Evolutionary conservation across 2,888 invertebrate genomes (phyloP).

Genomic region (Abscondita cerata): DNA sequence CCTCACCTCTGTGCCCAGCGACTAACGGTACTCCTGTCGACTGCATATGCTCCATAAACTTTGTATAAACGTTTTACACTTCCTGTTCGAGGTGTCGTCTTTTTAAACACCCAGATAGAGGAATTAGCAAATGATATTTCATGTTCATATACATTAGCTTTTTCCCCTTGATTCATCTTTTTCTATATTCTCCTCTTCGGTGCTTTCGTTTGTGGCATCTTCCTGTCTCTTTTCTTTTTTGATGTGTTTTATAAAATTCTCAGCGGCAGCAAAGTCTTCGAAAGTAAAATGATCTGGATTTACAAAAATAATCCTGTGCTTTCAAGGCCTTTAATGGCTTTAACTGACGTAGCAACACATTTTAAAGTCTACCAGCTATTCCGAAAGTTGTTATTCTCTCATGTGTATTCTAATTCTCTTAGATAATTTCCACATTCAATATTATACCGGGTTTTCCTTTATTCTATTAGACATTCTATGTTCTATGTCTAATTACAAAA

Average conservation of each 20-base stretch:
- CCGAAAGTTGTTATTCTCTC: neutral
- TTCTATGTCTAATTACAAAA: too few species aligned
- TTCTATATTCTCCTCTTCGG: neutral
- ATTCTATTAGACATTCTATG: too few species aligned
- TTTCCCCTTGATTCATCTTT: neutral
- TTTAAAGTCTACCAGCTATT: neutral
- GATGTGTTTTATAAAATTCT: neutral
- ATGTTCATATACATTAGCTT: neutral
- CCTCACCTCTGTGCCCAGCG: neutral
- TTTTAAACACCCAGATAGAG: too few species aligned
- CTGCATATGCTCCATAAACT: neutral
- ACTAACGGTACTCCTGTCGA: neutral
- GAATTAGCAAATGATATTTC: too few species aligned
- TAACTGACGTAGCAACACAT: neutral
- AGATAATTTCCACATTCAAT: constrained; percentile 5
- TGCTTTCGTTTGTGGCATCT: neutral
- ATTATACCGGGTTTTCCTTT: too few species aligned
- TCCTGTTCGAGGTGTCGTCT: neutral
- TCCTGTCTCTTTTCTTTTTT: neutral
- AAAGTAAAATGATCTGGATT: constrained; percentile 3
- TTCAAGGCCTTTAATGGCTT: constrained; percentile 7
- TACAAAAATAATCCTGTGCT: neutral
- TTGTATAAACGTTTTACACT: neutral
- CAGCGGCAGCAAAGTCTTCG: constrained; percentile 3
- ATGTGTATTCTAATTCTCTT: neutral